A percentile compares a stretch with the other conserved stretches of the same genome.
phyloP scores from a whole-genome alignment of 2,113 vertebrate species.

The Uropsilus gracilis region DNA sequence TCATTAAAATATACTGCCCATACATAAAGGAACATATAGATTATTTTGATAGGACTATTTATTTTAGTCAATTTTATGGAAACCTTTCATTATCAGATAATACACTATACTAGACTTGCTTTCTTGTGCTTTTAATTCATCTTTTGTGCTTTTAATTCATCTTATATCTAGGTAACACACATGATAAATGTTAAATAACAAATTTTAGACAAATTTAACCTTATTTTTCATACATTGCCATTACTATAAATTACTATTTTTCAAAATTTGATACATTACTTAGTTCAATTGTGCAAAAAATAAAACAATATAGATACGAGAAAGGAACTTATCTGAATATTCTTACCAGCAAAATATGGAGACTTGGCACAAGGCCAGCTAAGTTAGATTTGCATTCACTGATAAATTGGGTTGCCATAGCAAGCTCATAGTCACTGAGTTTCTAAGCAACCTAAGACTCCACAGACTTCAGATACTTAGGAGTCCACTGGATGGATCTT shows the following conservation, averaged over 20 bases:
- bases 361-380: constrained; percentile 54
- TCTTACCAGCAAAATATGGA: constrained; percentile 23
- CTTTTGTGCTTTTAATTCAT: not conserved
- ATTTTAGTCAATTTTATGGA: not conserved
- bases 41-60: not conserved
- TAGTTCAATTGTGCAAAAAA: not conserved
- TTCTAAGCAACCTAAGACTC: constrained; percentile 70
- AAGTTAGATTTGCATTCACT: constrained; percentile 46
- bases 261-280: not conserved
- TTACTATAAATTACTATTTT: not conserved
- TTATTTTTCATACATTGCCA: constrained; percentile 4
- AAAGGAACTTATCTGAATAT: constrained; percentile 1
- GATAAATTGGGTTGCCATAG: constrained; percentile 74
- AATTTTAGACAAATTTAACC: not conserved
- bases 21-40: not conserved
- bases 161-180: not conserved
- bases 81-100: not conserved
- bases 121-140: not conserved
- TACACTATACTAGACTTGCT: not conserved
- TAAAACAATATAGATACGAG: constrained; percentile 40
- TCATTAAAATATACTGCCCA: not conserved
- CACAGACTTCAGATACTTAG: constrained; percentile 47
- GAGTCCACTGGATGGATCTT: constrained; percentile 44
- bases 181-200: constrained; percentile 26
- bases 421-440: constrained; percentile 70